Base-by-base conservation (phyloP, 2,113 vertebrate species). In the Periophthalmodon schlosseri region DNA sequence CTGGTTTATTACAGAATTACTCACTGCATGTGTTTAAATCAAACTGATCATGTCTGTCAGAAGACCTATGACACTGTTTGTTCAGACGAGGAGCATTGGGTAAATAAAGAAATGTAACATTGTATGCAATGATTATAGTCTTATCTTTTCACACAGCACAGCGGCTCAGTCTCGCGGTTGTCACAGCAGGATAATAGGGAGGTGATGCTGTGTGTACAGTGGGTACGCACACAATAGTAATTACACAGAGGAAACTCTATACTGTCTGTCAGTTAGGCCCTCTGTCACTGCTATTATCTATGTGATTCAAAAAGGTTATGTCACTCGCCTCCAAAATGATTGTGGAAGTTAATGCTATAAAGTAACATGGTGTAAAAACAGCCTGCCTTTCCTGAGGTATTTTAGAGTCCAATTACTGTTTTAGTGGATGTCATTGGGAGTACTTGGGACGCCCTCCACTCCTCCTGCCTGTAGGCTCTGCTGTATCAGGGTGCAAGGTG, bases 321-420 rank as follows among this genome's bases (percentile, higher is more conserved):
- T 50, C 61, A 70, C 50, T 58, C 68, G 14, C 34, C n/a, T 14
- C 49, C 33, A 34, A 77, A 69, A 72, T 74, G 39, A 84, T 23
- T 52, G 57, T 18, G 56, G 63, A 71, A 78, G 15, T 50, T 57
- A 64, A 77, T 15, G 47, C 73, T 79, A 69, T 76, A 86, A 70
- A 75, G 69, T 1, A 68, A 67, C 73, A 60, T 68, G 50, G 49
- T 57, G 70, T 65, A 75, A 74, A 78, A 81, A 76, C 73, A 86
- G 79, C 52, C 28, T 52, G 28, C 67, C 49, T 65, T 80, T 82
- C 78, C 77, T 15, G 68, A 74, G 83, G 80, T 72, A 77, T 76
- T 71, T 47, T 70, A 52, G 65, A 89, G 68, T 79, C 82, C 78
- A 90, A 84, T 88, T 79, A 86, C 61, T 77, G 80, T 67, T 70